Base-by-base conservation (phyloP, 2,797 vertebrate genomes). In the Moxostoma hubbsi region DNA sequence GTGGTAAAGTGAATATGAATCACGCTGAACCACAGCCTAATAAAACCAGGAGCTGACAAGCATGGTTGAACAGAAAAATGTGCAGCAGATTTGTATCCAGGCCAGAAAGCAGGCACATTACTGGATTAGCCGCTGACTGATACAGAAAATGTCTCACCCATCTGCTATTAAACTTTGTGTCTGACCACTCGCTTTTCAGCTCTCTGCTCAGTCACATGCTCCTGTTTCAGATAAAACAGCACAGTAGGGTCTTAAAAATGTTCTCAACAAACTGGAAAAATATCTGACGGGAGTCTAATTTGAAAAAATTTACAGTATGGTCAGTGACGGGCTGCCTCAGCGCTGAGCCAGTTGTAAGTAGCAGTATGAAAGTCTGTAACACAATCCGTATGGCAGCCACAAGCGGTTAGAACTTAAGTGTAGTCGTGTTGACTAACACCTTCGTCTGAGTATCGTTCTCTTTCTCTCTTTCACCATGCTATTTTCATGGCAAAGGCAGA, bases 11-110 rank as follows among this genome's bases (percentile, higher is more conserved):
- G 91, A 90, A 93, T 88, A 89, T 89, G 90, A 90, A 91, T 91
- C 90, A 89, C 80, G 57, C 87, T 90, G 89, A 90, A 91, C 91
- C 90, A 89, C 79, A 54, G 88, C 73, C 87, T 93, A 90, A 92
- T 93, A 93, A 93, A 93, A 92, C 86, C 87, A 84, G 87, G 85
- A 87, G 86, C 89, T 93, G 93, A 92, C 91, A 91, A 91, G 93
- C 89, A 91, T 88, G 91, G 89, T 83, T 88, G 89, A 92, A 90
- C 86, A 88, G 73, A 81, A 88, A 86, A 90, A 90, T 89, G 89
- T 82, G 84, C 85, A 83, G 85, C 85, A 89, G 74, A 73, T 70
- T 74, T 81, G 54, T 88, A 89, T 91, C 87, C 86, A 86, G 65
- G 80, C 77, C 13, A 74, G 87, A 86, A 86, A 89, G 83, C 24